Base-by-base conservation (phyloP, 2,797 vertebrate species). In the Dendrocincla tyrannina region DNA sequence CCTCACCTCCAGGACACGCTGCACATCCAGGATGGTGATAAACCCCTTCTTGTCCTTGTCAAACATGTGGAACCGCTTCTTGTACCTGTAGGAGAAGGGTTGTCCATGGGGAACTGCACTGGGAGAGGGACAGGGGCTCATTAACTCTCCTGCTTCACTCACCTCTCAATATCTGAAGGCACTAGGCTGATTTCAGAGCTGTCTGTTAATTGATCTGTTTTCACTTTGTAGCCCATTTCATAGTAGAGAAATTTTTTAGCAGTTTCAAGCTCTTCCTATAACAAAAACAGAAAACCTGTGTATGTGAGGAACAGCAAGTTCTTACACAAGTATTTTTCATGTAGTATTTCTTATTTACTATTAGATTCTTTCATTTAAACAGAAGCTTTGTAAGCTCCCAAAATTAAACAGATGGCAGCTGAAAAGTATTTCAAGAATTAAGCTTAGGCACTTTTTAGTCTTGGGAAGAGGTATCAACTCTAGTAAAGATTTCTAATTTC, bases 221-320 rank as follows among this genome's bases (percentile, higher is more conserved):
- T 99, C 41, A 99, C 98, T 97, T 99, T 99, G 98, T 99, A 99
- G 96, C 99, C 99, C 99, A 99, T 99, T 97, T 99, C 99, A 0
- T 98, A 98, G 93, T 99, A 99, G 16, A 99, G 96, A 76, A 99
- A 99, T 74, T 96, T 98, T 94, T 90, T 98, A 1, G 99, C 99
- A 4, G 97, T 96, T 70, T 99, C 98, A 7, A 99, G 97, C 97
- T 99, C 98, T 27, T 98, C 98, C 99, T 99, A 74, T 83, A 92
- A 89, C 4, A 88, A 20, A 68, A 93, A 28, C 74, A 27, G 93
- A 64, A 87, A 42, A 88, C 47, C 52, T 5, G 84, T 50, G 7
- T 50, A 55, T 50, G 79, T 90, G 56, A 88, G 73, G 73, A 94
- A 81, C 0, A 85, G 67, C 32, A 76, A 88, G 56, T 42, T 75